Evolutionary conservation across 2,888 invertebrate species (phyloP).

Genomic region (Heteromyza rotundicornis): DNA sequence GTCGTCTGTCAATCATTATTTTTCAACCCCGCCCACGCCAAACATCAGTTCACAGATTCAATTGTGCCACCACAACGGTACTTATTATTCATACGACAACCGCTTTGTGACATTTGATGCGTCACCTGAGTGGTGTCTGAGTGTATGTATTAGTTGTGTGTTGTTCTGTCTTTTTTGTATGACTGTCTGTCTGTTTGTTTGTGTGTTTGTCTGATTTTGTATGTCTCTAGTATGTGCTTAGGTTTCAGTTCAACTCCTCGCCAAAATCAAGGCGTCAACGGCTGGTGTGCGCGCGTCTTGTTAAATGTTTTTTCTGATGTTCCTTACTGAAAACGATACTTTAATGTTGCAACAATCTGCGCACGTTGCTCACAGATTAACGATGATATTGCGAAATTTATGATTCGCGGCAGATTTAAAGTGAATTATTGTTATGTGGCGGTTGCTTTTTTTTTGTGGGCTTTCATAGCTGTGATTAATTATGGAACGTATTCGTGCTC

Average conservation of each 20-base stretch:
- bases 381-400: constrained; percentile 14
- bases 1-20: background rate
- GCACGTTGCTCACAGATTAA: background rate
- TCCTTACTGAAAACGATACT: background rate
- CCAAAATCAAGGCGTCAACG: background rate
- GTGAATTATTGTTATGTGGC: background rate
- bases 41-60: background rate
- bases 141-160: background rate
- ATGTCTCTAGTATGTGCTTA: too few relatives aligned
- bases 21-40: background rate
- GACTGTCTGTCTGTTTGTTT: too few relatives aligned
- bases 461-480: background rate
- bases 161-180: background rate
- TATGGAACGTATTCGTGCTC: background rate
- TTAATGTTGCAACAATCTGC: background rate
- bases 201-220: too few relatives aligned
- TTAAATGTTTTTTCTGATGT: too few relatives aligned
- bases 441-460: background rate
- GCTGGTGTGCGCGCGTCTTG: background rate
- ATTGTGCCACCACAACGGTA: constrained; percentile 12
- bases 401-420: constrained; percentile 21
- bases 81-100: constrained; percentile 18
- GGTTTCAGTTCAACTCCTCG: too few relatives aligned
- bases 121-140: constrained; percentile 7
- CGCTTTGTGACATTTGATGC: constrained; percentile 14